Conservation (phyloP, 1,140 invertebrate species). For the Hylaeus volcanicus region DNA sequence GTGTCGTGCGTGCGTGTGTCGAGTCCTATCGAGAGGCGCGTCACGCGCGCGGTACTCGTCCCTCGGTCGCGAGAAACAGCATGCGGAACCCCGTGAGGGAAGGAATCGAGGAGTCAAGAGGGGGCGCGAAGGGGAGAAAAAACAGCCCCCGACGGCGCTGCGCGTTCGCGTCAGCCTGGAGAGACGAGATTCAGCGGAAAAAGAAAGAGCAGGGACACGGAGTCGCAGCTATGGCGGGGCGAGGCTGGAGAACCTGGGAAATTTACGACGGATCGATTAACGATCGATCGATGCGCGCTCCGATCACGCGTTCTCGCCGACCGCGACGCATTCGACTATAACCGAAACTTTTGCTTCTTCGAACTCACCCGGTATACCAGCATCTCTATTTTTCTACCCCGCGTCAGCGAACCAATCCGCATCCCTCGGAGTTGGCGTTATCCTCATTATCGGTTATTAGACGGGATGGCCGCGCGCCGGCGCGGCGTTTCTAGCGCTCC, state of each 20-base stretch:
- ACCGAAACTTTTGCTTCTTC: no score
- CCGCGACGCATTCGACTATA: no score
- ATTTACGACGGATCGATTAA: constrained; percentile 52
- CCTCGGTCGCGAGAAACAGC: constrained; percentile 22
- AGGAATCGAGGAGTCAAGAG: constrained; percentile 35
- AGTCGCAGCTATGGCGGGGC: not conserved
- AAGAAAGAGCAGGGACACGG: not conserved
- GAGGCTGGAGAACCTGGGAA: constrained; percentile 9
- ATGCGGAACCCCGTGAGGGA: constrained; percentile 1
- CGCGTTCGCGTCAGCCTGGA: not conserved
- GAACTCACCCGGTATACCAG: not conserved
- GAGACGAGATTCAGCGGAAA: not conserved
- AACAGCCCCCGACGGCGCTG: constrained; percentile 42
- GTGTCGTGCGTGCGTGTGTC: constrained; percentile 45
- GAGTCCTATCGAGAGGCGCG: constrained; percentile 66
- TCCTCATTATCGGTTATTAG: constrained; percentile 22
- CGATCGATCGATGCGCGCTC: constrained; percentile 39
- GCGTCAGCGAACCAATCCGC: not conserved
- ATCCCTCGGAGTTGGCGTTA: not conserved
- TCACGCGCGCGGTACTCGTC: constrained; percentile 61
- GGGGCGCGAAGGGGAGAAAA: constrained; percentile 36
- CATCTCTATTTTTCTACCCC: not conserved
- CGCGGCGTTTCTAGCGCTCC: constrained; percentile 22
- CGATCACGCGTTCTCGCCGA: constrained; percentile 30
- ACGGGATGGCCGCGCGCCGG: not conserved